Evolutionary conservation across 2,888 invertebrate genomes (phyloP), one percentile per base, ranked within the genome.

Genomic region (Timema podura): DNA sequence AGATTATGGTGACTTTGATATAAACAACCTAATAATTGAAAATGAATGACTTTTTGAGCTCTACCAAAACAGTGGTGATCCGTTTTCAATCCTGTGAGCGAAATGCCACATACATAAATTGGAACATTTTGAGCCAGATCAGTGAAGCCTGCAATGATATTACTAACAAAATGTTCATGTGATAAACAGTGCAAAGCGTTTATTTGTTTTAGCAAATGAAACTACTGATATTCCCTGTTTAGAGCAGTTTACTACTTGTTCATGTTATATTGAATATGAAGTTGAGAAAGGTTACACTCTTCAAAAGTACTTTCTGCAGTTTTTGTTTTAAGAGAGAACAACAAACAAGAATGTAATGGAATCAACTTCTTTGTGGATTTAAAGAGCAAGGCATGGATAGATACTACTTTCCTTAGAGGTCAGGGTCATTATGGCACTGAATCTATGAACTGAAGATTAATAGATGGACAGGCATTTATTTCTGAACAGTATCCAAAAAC

Each of bases 371-470:
- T 54, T 5, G 54, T 10, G 54, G n/a, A 54, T 16, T 54, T 6
- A 13, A 54, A 10, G 54, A 54, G 10, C 54, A 10, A 54, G 54
- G 54, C 10, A 54, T 54, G 16, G 10, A 54, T 54, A 15, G 54
- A 15, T 54, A n/a, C n/a, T n/a, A n/a, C 54, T 54, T 54, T 54
- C 54, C 54, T 54, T 54, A 54, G 54, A 54, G 54, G 54, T 54
- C 54, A 54, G 11, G 54, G 54, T 5, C 16, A 54, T 7, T 13
- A 54, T 54, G 54, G 11, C 16, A 16, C 54, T 10, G 54, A 13
- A 54, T 54, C 54, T 16, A 10, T 54, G 54, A 54, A 10, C 5
- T 13, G 54, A 54, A 54, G 5, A 54, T 54, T 54, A 13, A 54
- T 6, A 54, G 54, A 16, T 13, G 16, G n/a, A 10, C 54, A 54